Conservation (phyloP, 2,888 invertebrate genomes). For the Drosophila stalkeri region DNA sequence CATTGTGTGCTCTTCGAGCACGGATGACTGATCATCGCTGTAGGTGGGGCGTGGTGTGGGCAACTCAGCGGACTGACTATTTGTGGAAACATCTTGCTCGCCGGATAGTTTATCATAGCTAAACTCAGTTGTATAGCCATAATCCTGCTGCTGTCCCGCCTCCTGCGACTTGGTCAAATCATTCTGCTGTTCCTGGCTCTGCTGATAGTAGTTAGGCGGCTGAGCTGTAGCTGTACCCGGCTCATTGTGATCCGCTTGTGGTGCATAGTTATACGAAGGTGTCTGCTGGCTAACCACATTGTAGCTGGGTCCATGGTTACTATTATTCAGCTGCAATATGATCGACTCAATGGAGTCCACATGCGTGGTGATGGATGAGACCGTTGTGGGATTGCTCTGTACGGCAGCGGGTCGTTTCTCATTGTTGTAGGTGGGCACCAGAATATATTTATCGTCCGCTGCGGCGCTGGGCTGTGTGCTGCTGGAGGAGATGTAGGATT, state of each 20-base stretch:
- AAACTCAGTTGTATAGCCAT: constrained; percentile 57
- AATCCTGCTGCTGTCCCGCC: constrained; percentile 42
- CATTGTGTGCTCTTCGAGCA: constrained; percentile 80
- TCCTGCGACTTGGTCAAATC: constrained; percentile 54
- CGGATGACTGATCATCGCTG: constrained; percentile 62
- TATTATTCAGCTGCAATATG: constrained; percentile 88
- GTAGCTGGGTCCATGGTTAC: constrained; percentile 84
- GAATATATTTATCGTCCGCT: constrained; percentile 84
- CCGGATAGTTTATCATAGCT: constrained; percentile 57
- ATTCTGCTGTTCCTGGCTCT: constrained; percentile 52
- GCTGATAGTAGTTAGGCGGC: constrained; percentile 53
- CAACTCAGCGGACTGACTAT: constrained; percentile 45
- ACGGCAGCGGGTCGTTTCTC: constrained; percentile 52
- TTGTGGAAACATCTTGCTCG: constrained; percentile 45
- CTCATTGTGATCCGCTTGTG: constrained; percentile 65
- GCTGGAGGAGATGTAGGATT: constrained; percentile 84
- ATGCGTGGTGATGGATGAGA: constrained; percentile 83
- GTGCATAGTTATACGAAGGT: constrained; percentile 51
- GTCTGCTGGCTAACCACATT: constrained; percentile 78
- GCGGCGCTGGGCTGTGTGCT: constrained; percentile 37
- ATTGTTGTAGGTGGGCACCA: constrained; percentile 74
- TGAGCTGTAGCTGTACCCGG: constrained; percentile 61
- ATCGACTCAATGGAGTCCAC: constrained; percentile 88
- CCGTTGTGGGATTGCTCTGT: constrained; percentile 68
- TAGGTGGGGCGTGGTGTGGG: constrained; percentile 51